Percentiles rank a stretch among this genome's conserved stretches.
phyloP scores from a whole-genome alignment of 2,797 vertebrate genomes.

The Enteromius anoplus region DNA sequence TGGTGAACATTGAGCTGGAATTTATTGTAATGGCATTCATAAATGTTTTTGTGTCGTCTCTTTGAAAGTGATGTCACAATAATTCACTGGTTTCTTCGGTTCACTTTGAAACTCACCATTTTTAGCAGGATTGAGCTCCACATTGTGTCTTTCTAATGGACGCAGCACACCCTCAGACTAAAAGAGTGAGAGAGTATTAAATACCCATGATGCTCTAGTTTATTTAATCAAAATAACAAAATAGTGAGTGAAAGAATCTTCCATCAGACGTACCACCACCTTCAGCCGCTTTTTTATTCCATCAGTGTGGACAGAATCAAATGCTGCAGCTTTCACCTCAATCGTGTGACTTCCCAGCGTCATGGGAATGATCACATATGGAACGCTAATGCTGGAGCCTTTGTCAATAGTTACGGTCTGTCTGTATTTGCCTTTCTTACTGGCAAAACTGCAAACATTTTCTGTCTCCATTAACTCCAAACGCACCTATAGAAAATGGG shows the following conservation, averaged over 20 bases:
- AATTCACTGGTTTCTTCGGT: neutral
- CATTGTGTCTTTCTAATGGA: neutral
- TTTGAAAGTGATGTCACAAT: neutral
- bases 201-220: neutral
- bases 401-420: slow-evolving; percentile 34
- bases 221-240: neutral
- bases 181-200: neutral
- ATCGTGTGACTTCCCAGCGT: slow-evolving; percentile 67
- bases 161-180: slow-evolving; percentile 55
- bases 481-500: slow-evolving; percentile 65
- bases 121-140: slow-evolving; percentile 45
- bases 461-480: slow-evolving; percentile 76
- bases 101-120: slow-evolving; percentile 29
- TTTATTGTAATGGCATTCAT: neutral
- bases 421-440: slow-evolving; percentile 69
- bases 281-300: slow-evolving; percentile 78
- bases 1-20: neutral
- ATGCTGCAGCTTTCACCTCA: slow-evolving; percentile 75
- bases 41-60: neutral
- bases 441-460: slow-evolving; percentile 77
- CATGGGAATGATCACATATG: slow-evolving; percentile 79
- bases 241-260: neutral
- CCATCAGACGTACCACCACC: slow-evolving; percentile 78
- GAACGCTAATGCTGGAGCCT: slow-evolving; percentile 63
- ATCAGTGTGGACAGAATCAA: slow-evolving; percentile 53